These are phyloP conservation scores for Heliothis peltigera DNA, from an alignment of 2,888 invertebrate species.

Conservation along the genomic window DNA sequence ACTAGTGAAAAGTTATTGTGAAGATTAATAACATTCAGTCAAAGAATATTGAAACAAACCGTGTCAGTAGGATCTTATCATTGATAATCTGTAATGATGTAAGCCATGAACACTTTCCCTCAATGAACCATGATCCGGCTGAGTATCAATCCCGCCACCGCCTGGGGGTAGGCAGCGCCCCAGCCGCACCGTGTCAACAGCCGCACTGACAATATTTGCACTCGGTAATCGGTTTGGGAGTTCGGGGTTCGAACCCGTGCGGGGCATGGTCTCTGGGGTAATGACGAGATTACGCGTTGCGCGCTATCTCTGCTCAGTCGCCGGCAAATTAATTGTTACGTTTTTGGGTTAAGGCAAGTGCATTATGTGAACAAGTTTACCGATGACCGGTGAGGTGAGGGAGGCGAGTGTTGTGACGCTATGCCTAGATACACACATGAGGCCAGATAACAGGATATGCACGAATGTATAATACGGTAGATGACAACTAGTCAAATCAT, in stretches of 20 bases:
- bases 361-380: neutral
- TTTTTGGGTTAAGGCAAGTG: neutral
- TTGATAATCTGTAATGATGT: neutral
- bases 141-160: conserved; percentile 14
- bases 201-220: conserved; percentile 74
- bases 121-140: conserved; percentile 28
- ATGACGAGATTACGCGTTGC: conserved; percentile 22
- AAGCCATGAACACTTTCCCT: neutral
- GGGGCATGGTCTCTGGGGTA: conserved; percentile 48
- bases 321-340: neutral
- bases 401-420: too few relatives aligned
- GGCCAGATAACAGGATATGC: too few relatives aligned
- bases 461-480: too few relatives aligned
- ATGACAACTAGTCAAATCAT: too few relatives aligned
- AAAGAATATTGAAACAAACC: too few relatives aligned
- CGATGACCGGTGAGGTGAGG: too few relatives aligned
- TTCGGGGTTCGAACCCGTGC: conserved; percentile 66
- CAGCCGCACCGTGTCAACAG: conserved; percentile 40
- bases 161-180: conserved; percentile 45
- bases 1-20: too few relatives aligned
- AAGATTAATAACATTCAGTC: too few relatives aligned
- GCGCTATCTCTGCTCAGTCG: neutral
- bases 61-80: too few relatives aligned
- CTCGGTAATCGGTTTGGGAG: conserved; percentile 77
- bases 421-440: too few relatives aligned